Base-by-base conservation (phyloP, 1,140 invertebrate species). In the Macrostomum lignano region DNA sequence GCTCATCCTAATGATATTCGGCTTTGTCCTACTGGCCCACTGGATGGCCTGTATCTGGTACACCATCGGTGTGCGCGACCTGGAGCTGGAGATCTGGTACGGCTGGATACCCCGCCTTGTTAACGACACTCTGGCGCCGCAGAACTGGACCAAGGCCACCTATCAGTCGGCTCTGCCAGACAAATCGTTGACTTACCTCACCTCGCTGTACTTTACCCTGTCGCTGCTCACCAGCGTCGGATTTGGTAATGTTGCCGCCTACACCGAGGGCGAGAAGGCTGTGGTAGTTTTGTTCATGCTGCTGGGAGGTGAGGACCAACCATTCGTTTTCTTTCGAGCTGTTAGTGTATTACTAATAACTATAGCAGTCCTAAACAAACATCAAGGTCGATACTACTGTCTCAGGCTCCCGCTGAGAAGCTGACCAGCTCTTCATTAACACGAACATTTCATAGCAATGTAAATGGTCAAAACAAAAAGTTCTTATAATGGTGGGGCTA, bases 211-310 rank as follows among this genome's bases (percentile, higher is more conserved):
- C 61, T 98, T 93, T 64, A 96, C 88, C 24, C 86, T 96, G 77
- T 93, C 86, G 37, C 96, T 88, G 59, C 96, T 96, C 84, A 96
- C 88, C 31, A 88, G 81, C 47, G 86, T 98, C 41, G 88, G 91
- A 38, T 98, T 98, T 62, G 91, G 91, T 36, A 98, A 98, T 64
- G 84, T 98, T 35, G 81, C 86, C 35, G 81, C 86, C 42, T 86
- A 91, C 62, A 94, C 88, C 40, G 79, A 93, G 65, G 84, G 88
- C 59, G 91, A 98, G 65, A 91, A 94, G 64, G 79, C 94, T 49
- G 63, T 61, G 32, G 93, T 93, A 60, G 88, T 82, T 49, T 86
- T 88, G 58, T 88, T 81, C 63, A 94, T 96, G 86, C 96, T 94
- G 86, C 82, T 93, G 56, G 86, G 84, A 67, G 79, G 81, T 88